Percentiles rank a stretch among this genome's conserved stretches.
Evolutionary conservation across 2,113 vertebrate species (phyloP).

Genomic region (Megaceryle torquata): DNA sequence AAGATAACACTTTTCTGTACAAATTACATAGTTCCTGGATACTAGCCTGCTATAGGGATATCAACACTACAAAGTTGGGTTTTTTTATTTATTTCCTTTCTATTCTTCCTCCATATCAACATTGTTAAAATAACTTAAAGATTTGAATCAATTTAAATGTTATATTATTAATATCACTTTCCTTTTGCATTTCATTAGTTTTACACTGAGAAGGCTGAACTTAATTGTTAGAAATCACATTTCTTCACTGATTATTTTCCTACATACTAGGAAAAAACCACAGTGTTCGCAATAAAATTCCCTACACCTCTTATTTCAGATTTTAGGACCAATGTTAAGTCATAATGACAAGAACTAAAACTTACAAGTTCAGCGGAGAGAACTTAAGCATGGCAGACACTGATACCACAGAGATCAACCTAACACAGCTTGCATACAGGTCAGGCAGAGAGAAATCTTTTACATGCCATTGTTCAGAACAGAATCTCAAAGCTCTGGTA

Average conservation of each 20-base stretch:
- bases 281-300: not conserved
- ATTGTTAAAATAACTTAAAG: not conserved
- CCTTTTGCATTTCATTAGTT: not conserved
- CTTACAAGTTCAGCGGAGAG: not conserved
- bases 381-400: not conserved
- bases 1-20: not conserved
- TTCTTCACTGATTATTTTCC: not conserved
- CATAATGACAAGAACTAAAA: not conserved
- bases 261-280: not conserved
- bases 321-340: not conserved
- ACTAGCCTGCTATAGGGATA: not conserved
- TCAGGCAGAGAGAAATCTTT: not conserved
- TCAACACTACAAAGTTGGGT: not conserved
- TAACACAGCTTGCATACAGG: not conserved
- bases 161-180: not conserved
- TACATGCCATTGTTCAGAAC: not conserved
- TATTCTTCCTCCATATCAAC: not conserved
- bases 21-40: not conserved
- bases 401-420: not conserved
- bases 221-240: not conserved
- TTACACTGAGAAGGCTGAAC: not conserved
- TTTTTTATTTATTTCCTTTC: rapidly evolving
- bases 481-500: not conserved
- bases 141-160: not conserved
- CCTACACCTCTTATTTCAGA: not conserved